These are phyloP conservation scores for Sebastes miniatus DNA, from an alignment of 2,797 vertebrate genomes.

Conservation along the genomic window DNA sequence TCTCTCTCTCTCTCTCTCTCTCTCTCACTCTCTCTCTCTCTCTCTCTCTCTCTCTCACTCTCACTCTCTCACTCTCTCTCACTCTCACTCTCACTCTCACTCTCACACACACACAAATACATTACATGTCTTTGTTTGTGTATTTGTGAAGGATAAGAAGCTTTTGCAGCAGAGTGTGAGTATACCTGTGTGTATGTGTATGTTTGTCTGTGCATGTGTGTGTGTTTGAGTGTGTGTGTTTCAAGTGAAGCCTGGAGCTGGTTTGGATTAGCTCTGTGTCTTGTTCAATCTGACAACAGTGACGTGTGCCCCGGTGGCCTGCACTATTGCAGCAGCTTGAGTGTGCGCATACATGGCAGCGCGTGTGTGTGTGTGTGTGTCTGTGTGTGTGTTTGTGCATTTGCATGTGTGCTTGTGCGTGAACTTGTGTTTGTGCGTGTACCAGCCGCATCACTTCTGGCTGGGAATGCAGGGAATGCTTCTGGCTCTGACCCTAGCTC, in stretches of 20 bases:
- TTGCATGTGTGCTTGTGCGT: neutral
- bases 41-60: constrained; percentile 39
- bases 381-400: constrained; percentile 2
- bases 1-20: constrained; percentile 25
- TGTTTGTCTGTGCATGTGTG: neutral
- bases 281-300: constrained; percentile 79
- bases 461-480: constrained; percentile 87
- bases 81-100: too few species aligned
- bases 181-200: constrained; percentile 16
- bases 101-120: constrained; percentile 29
- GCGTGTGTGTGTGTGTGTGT: neutral
- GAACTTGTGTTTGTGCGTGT: constrained; percentile 41
- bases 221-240: constrained; percentile 20
- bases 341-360: neutral
- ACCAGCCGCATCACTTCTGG: constrained; percentile 64
- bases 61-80: neutral
- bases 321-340: constrained; percentile 51
- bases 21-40: constrained; percentile 46
- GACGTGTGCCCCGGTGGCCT: constrained; percentile 73
- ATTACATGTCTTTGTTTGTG: constrained; percentile 47
- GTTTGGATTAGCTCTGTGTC: constrained; percentile 80
- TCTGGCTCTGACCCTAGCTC: constrained; percentile 62
- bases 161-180: constrained; percentile 18
- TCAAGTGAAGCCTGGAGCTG: constrained; percentile 58
- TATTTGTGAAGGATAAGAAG: constrained; percentile 45